Conservation (phyloP, 1,140 invertebrate species). For the Diuraphis noxia region DNA sequence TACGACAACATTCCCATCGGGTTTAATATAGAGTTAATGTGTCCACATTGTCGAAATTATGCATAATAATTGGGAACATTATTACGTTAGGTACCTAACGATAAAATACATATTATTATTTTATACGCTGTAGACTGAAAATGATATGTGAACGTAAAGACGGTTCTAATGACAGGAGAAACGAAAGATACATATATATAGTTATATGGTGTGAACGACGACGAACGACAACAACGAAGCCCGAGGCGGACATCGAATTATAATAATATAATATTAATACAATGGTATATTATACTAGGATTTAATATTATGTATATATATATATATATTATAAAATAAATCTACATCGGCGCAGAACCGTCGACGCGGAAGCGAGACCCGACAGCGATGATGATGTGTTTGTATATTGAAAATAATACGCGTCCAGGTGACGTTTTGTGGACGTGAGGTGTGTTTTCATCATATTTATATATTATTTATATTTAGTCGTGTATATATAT, state of each 20-base stretch:
- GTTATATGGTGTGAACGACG: background rate
- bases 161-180: background rate
- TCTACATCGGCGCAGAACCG: background rate
- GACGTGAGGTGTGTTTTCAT: slow-evolving; percentile 22
- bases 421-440: slow-evolving; percentile 44
- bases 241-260: background rate
- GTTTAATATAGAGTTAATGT: background rate
- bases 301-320: background rate
- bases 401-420: slow-evolving; percentile 37
- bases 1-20: background rate
- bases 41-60: background rate
- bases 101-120: background rate
- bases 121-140: background rate
- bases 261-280: slow-evolving; percentile 1
- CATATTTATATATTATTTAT: slow-evolving; percentile 1
- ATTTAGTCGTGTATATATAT: background rate
- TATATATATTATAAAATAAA: background rate
- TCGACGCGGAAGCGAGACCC: slow-evolving; percentile 31
- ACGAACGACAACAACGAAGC: background rate
- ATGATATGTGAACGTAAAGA: background rate
- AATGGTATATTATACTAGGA: background rate
- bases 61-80: background rate
- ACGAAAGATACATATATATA: background rate
- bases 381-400: background rate
- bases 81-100: background rate